These are phyloP conservation scores for Rhinatrema bivittatum DNA, from an alignment of 2,797 vertebrate genomes.

Conservation along the genomic window DNA sequence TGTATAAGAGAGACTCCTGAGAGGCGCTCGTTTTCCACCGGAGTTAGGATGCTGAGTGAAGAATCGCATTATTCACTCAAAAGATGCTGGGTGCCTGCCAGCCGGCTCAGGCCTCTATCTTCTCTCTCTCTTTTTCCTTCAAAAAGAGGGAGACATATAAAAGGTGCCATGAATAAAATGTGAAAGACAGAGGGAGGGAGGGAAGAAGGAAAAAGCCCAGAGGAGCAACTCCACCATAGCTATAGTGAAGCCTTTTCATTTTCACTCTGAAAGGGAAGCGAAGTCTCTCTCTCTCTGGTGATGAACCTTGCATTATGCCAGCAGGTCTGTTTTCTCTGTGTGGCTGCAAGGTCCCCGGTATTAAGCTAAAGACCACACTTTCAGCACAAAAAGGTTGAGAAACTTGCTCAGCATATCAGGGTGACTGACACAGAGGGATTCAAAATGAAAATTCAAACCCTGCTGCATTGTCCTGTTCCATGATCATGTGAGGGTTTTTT, in stretches of 20 bases:
- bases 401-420: too few species aligned
- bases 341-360: rapidly evolving
- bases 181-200: not conserved
- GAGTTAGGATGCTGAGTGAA: conserved; percentile 9
- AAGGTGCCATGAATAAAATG: conserved; percentile 5
- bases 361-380: too few species aligned
- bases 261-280: not conserved
- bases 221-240: not conserved
- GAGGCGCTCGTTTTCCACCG: not conserved
- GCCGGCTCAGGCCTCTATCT: not conserved
- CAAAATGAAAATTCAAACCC: too few species aligned
- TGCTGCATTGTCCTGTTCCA: too few species aligned
- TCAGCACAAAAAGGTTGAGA: too few species aligned
- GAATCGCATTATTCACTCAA: not conserved
- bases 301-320: not conserved
- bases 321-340: not conserved
- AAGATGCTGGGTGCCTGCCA: conserved; percentile 7
- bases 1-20: too few species aligned
- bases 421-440: too few species aligned
- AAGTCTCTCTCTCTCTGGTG: conserved; percentile 1
- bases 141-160: conserved; percentile 4
- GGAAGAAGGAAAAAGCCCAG: too few species aligned
- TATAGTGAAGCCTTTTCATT: conserved; percentile 6
- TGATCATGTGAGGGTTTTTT: too few species aligned
- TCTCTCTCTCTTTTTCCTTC: not conserved